These are phyloP conservation scores for Pseudopodoces humilis DNA, from an alignment of 2,113 vertebrate species.

Conservation along the genomic window DNA sequence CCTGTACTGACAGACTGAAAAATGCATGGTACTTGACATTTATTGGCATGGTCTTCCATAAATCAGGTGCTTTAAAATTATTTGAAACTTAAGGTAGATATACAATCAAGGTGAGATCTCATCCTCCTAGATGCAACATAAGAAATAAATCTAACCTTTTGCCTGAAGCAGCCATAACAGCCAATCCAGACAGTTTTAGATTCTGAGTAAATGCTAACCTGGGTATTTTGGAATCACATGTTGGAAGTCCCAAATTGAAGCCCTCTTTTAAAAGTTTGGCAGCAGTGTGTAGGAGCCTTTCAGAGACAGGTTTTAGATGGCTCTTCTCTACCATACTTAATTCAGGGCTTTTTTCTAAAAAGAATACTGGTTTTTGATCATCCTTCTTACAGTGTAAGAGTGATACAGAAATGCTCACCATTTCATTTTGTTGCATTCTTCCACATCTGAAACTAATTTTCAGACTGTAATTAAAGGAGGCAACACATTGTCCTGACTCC, in stretches of 20 bases:
- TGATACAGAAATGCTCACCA: neutral
- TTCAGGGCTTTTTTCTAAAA: neutral
- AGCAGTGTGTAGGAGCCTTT: neutral
- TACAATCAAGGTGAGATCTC: neutral
- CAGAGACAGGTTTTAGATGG: neutral
- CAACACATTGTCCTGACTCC: neutral
- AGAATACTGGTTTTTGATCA: neutral
- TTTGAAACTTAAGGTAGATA: neutral
- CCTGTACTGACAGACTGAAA: neutral
- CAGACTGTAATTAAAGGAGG: neutral
- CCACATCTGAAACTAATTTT: neutral
- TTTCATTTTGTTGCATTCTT: neutral
- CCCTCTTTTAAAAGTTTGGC: neutral
- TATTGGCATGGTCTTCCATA: neutral
- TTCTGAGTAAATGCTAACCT: constrained; percentile 36
- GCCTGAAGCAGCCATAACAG: neutral
- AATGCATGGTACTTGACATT: neutral
- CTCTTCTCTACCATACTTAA: neutral
- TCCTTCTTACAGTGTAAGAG: neutral
- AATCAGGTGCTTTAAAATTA: neutral
- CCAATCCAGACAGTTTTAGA: neutral
- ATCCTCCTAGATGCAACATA: neutral
- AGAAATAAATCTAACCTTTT: neutral
- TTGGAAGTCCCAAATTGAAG: neutral
- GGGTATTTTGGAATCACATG: neutral